A percentile compares a stretch with the other conserved stretches of the same genome.
Conservation (phyloP, 1,140 invertebrate species). For the Drosophila pectinifera region DNA sequence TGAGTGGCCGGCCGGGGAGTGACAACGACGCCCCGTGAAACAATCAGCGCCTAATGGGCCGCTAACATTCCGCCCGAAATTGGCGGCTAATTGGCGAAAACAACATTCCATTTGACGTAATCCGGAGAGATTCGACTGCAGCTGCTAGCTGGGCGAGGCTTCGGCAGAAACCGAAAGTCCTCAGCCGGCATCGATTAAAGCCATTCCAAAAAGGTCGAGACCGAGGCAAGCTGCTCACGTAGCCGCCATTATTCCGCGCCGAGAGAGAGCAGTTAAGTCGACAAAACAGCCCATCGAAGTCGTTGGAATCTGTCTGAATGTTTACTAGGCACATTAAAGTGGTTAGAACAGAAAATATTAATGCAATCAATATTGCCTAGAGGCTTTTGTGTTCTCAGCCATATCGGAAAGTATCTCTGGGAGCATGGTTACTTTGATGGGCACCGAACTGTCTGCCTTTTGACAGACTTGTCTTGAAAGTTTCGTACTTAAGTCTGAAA, state of each 20-base stretch:
- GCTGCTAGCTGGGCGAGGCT: conserved; percentile 9
- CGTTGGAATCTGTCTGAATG: conserved; percentile 6
- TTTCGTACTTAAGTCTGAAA: neutral
- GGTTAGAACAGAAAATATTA: conserved; percentile 5
- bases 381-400: neutral
- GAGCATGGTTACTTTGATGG: neutral
- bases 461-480: conserved; percentile 11
- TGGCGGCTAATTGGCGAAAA: conserved; percentile 80
- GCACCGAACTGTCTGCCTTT: neutral
- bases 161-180: conserved; percentile 47
- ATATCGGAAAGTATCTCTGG: neutral
- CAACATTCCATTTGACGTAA: conserved; percentile 63
- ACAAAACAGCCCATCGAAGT: conserved; percentile 14
- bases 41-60: conserved; percentile 70
- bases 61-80: conserved; percentile 57
- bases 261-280: conserved; percentile 20
- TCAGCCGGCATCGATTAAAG: conserved; percentile 30
- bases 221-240: conserved; percentile 23
- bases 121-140: conserved; percentile 58
- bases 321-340: conserved; percentile 18
- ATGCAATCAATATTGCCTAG: conserved; percentile 1
- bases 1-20: conserved; percentile 15
- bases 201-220: conserved; percentile 27
- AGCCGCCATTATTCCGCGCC: conserved; percentile 22
- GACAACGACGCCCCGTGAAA: conserved; percentile 55